Base-by-base conservation (phyloP, 2,797 vertebrate species). In the Morelia viridis region DNA sequence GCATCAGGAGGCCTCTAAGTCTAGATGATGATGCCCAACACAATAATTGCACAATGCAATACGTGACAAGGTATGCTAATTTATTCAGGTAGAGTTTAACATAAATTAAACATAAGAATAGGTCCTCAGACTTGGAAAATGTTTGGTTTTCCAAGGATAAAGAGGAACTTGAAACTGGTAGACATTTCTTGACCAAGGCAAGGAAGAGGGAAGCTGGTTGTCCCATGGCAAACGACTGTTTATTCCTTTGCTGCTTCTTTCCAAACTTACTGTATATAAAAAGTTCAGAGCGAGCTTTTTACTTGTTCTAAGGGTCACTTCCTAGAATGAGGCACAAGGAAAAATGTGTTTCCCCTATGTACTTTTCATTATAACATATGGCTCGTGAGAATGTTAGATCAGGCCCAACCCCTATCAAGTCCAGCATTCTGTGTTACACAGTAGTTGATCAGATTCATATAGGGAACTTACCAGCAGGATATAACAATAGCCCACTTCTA, bases 11-110 rank as follows among this genome's bases (percentile, higher is more conserved):
- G n/a, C 0, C 2, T 35, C 31, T 71, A 68, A 68, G 31, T 31
- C 65, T 6, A 68, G 65, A 31, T 13, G n/a, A n/a, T 1, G 41
- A 50, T 0, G n/a, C 53, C 91, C 22, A 35, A 7, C 24, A 41
- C 19, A 83, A 62, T 85, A 56, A 0, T 0, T 88, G 5, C 57
- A 31, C 31, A 85, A 9, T 46, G 24, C 10, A 62, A 1, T 12
- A 71, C 24, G 7, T 87, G 31, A 9, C 28, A 50, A 61, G 19
- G 11, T 64, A 10, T 41, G 46, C 46, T 24, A 62, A 1, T 24
- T 88, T 58, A 46, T 41, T 76, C 11, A 53, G 15, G 26, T 84
- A 26, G 31, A 46, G 13, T 68, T 9, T 17, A 46, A 58, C 46
- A 50, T 50, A 4, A 35, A 85, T 26, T 85, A 56, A 85, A 56